Conservation (phyloP, 2,113 vertebrate genomes). For the Pterocles orientalis region DNA sequence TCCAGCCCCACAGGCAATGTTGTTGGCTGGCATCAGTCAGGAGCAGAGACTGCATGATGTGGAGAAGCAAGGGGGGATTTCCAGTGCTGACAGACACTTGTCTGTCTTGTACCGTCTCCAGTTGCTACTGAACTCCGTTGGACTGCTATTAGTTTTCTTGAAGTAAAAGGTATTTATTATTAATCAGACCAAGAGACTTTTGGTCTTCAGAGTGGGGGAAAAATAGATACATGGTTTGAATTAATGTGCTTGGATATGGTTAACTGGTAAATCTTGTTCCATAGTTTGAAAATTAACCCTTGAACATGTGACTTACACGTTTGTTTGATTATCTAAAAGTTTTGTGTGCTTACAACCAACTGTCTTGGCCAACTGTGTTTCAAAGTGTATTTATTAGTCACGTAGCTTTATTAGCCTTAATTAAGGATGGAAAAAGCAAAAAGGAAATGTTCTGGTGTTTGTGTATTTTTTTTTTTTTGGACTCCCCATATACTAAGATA, state of each 20-base stretch:
- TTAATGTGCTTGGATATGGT: not conserved
- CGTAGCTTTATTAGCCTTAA: not conserved
- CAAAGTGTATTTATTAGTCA: not conserved
- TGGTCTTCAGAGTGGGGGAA: fast-evolving
- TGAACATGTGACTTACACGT: not conserved
- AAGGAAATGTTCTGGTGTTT: not conserved
- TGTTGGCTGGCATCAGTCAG: not conserved
- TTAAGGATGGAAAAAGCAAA: not conserved
- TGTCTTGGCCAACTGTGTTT: not conserved
- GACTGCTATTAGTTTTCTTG: not conserved
- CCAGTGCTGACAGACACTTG: not conserved
- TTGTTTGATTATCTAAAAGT: not conserved
- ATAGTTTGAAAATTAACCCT: not conserved
- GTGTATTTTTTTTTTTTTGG: not conserved
- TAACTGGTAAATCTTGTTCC: not conserved
- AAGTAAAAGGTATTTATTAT: not conserved
- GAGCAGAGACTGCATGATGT: fast-evolving
- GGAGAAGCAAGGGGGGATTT: not conserved
- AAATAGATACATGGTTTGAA: not conserved
- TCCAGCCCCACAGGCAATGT: not conserved
- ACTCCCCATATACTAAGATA: not conserved
- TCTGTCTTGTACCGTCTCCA: not conserved
- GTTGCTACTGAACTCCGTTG: not conserved
- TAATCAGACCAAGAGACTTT: not conserved
- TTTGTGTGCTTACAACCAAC: not conserved